These are phyloP conservation scores for Capitulum mitella DNA, from an alignment of 2,888 invertebrate genomes.

Conservation along the genomic window DNA sequence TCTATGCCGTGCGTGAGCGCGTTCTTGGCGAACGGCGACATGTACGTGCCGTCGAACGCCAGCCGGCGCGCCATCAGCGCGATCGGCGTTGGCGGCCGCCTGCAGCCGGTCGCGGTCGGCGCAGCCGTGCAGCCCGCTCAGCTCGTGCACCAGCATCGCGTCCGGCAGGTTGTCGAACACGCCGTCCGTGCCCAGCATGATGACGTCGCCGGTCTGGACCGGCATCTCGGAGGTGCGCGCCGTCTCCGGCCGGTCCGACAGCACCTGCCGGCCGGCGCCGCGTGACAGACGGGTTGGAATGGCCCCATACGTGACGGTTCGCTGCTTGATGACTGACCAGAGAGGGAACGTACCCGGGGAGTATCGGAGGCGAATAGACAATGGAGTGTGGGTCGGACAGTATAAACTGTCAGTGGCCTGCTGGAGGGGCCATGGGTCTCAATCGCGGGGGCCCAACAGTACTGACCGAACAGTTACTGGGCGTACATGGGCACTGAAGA, in stretches of 20 bases:
- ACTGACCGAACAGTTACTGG: too few relatives aligned
- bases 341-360: too few relatives aligned
- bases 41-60: slow-evolving; percentile 87
- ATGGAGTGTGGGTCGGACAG: too few relatives aligned
- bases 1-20: slow-evolving; percentile 89
- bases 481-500: too few relatives aligned
- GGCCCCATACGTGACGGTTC: too few relatives aligned
- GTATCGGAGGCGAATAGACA: too few relatives aligned
- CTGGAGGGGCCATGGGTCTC: too few relatives aligned
- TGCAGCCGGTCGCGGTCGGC: slow-evolving; percentile 69
- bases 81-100: slow-evolving; percentile 84
- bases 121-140: slow-evolving; percentile 58
- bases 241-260: slow-evolving; percentile 66
- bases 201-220: slow-evolving; percentile 86
- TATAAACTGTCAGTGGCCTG: too few relatives aligned
- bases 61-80: slow-evolving; percentile 91
- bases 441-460: too few relatives aligned
- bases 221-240: slow-evolving; percentile 81
- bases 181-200: slow-evolving; percentile 93
- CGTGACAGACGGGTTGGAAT: too few relatives aligned
- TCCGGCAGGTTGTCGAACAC: slow-evolving; percentile 97
- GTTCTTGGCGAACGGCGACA: slow-evolving; percentile 91
- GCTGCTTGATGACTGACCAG: too few relatives aligned
- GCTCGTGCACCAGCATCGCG: slow-evolving; percentile 75
- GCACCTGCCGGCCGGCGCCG: slow-evolving; percentile 51